These are phyloP conservation scores for Melinaea menophilus DNA, from an alignment of 2,888 invertebrate genomes.

Conservation along the genomic window DNA sequence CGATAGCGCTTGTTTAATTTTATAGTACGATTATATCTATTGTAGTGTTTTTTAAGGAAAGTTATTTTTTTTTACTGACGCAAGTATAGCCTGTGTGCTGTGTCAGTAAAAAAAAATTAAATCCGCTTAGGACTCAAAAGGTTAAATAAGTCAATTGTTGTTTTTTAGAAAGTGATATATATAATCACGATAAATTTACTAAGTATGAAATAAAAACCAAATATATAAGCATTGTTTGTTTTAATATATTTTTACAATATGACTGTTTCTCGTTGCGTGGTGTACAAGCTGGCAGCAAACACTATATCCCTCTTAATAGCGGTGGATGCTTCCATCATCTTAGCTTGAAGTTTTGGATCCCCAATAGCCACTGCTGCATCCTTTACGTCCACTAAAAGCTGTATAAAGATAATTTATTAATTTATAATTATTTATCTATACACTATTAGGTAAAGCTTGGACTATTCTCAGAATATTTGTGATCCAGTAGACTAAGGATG, in stretches of 20 bases:
- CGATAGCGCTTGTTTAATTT: too few relatives aligned
- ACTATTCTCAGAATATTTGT: too few relatives aligned
- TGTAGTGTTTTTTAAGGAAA: too few relatives aligned
- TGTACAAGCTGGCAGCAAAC: slow-evolving; percentile 97
- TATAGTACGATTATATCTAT: too few relatives aligned
- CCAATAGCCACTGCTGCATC: slow-evolving; percentile 96
- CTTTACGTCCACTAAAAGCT: slow-evolving; percentile 85
- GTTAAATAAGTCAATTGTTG: too few relatives aligned
- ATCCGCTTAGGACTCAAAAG: too few relatives aligned
- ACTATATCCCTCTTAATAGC: slow-evolving; percentile 98
- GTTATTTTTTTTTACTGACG: too few relatives aligned
- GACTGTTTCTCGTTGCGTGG: slow-evolving; percentile 68
- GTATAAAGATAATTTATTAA: slow-evolving; percentile 25
- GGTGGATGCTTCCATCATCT: slow-evolving; percentile 96
- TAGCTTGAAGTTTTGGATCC: slow-evolving; percentile 92
- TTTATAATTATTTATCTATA: background rate
- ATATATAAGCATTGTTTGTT: slow-evolving; percentile 1
- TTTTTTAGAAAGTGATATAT: too few relatives aligned
- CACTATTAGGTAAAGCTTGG: background rate
- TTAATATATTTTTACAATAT: slow-evolving; percentile 23
- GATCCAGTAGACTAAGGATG: too few relatives aligned
- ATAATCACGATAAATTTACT: too few relatives aligned
- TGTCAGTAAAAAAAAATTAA: too few relatives aligned
- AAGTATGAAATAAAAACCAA: background rate
- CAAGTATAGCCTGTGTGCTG: too few relatives aligned